Evolutionary conservation across 2,797 vertebrate genomes (phyloP).

Genomic region (Melanitta fusca): DNA sequence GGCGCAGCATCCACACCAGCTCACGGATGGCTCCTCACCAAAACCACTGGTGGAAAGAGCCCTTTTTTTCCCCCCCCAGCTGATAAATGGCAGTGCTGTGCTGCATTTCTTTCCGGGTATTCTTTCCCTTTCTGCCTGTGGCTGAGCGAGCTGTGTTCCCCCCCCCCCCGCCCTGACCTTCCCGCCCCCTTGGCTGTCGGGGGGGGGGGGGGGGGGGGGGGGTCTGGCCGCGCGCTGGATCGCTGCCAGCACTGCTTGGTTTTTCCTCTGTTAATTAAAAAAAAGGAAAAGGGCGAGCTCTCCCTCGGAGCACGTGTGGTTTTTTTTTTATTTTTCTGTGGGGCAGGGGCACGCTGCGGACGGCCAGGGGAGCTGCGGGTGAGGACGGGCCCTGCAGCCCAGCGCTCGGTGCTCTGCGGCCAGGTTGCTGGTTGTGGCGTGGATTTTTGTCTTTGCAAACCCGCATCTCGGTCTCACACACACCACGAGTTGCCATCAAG

Average conservation of each 20-base stretch:
- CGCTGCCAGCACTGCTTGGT: background rate
- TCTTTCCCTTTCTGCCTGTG: constrained; percentile 53
- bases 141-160: constrained; percentile 22
- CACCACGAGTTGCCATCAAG: background rate
- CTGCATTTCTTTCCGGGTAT: constrained; percentile 59
- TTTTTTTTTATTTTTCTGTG: background rate
- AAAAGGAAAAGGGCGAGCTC: constrained; percentile 24
- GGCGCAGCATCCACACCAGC: background rate
- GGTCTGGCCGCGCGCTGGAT: constrained; percentile 8
- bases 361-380: background rate
- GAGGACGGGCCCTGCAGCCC: background rate
- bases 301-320: background rate
- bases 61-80: background rate
- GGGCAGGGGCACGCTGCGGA: background rate
- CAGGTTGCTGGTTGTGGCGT: background rate
- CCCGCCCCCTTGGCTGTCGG: background rate
- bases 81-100: background rate
- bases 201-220: constrained; percentile 6
- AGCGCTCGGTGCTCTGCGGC: background rate
- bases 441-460: background rate
- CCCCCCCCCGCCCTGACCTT: constrained; percentile 35
- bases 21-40: accelerated
- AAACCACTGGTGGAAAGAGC: background rate
- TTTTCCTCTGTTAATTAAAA: constrained; percentile 64
- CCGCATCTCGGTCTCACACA: accelerated